phyloP scores from a whole-genome alignment of 1,140 invertebrate genomes.

The Temnothorax curvispinosus region DNA sequence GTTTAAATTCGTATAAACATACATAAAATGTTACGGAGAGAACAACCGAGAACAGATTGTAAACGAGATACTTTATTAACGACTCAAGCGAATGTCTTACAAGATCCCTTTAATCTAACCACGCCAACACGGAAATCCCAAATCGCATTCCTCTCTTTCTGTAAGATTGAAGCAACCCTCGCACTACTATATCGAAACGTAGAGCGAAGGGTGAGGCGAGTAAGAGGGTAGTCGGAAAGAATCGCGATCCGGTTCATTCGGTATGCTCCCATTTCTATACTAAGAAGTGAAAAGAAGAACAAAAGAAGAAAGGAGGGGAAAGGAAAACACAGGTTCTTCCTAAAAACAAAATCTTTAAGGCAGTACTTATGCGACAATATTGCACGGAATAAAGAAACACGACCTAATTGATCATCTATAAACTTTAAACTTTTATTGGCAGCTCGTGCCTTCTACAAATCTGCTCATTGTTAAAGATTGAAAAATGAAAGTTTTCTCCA shows the following conservation, averaged over 20 bases:
- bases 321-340: background rate
- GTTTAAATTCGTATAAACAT: background rate
- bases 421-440: background rate
- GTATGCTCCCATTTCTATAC: background rate
- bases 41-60: conserved; percentile 9
- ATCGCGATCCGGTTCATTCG: conserved; percentile 41
- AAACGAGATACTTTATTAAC: conserved; percentile 51
- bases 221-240: conserved; percentile 44
- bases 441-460: conserved; percentile 18
- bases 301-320: background rate
- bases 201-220: background rate
- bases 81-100: conserved; percentile 48
- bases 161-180: conserved; percentile 34
- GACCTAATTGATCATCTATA: conserved; percentile 13
- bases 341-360: conserved; percentile 47
- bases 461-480: background rate
- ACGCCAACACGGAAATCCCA: conserved; percentile 38
- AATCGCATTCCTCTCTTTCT: conserved; percentile 57
- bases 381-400: background rate
- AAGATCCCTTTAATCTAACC: conserved; percentile 54
- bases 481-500: background rate
- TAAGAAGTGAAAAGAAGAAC: background rate
- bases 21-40: background rate
- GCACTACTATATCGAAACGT: background rate
- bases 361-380: conserved; percentile 35